Evolutionary conservation across 2,888 invertebrate genomes (phyloP), one percentile per base, ranked within the genome.

Genomic region (Idaea straminata): DNA sequence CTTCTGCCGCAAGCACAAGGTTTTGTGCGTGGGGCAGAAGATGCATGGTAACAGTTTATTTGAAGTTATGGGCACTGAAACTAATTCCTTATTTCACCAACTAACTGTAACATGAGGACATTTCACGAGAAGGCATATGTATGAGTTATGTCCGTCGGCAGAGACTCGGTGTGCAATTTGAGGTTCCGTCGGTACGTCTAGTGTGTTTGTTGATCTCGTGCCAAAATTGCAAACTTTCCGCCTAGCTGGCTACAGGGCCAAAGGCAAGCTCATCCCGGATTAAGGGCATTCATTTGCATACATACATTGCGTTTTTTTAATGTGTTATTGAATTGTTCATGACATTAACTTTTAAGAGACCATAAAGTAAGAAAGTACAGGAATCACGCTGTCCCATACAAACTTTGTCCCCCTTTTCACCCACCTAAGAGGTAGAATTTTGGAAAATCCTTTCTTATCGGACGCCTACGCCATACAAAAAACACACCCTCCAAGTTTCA

Each of bases 211-310:
- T 79, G 77, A 77, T 76, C 77, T 76, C 66, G 80, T 91, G 91
- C 91, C 91, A 91, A 89, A 88, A 88, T 86, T 87, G 86, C 85
- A 84, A 81, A 85, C 86, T 88, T 86, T 86, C 86, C 86, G 84
- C 83, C 79, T 69, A 64, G 77, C 66, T 71, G 74, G 66, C 73
- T 72, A 65, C 73, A 77, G 73, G 74, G 76, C 74, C 70, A 72
- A 68, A 64, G 68, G 66, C 73, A 70, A 66, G 64, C 68, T 78
- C 77, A 83, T 78, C 83, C 75, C 61, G 75, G 78, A 76, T 85
- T 82, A 80, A 75, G 69, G 66, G 63, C 64, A 66, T 47, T 47
- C 47, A 47, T 47, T 47, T 47, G 47, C 47, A 47, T 47, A 47
- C 6, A 10, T 47, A 47, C 47, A 13, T 5, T 7, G 47, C 10